Base-by-base conservation (phyloP, 1,140 invertebrate genomes). In the Drosophila arizonae region DNA sequence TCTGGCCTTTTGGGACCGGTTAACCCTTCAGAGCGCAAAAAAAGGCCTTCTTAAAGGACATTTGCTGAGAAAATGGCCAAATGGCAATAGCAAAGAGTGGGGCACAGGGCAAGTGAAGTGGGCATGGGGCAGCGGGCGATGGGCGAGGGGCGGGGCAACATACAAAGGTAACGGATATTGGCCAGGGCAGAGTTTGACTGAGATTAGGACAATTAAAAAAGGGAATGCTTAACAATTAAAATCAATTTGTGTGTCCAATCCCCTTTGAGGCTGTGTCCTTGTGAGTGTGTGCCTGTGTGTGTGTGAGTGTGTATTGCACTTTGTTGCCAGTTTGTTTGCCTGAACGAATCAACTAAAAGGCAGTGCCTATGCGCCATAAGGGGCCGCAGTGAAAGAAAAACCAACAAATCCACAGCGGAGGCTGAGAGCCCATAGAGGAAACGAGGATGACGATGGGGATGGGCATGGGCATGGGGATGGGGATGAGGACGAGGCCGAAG, bases 201-300 rank as follows among this genome's bases (percentile, higher is more conserved):
- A 87, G 82, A 85, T 85, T 85, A 85, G 81, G 81, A 85, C 81
- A 87, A 86, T 86, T 86, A 86, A 84, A 86, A 86, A 86, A 82
- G 84, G 84, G 66, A 88, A 86, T 86, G 82, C 84, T 74, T 88
- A 86, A 88, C 84, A 86, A 86, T 87, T 87, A 88, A 87, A 86
- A 86, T 86, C 82, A 86, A 88, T 86, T 86, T 86, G 84, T 88
- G 84, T 88, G 71, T 67, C 52, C 43, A 17, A 4, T 13, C 15
- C 30, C 55, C 62, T 13, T 41, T 58, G 45, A 36, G 6, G 1
- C 21, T 15, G n/a, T 24, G 4, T 11, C 3, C 15, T 17, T 57
- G 33, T 62, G 26, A 1, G 48, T 13, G 24, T 1, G 26, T 9
- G 21, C 5, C 43, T 43, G n/a, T 51, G 55, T 61, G 63, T 41